Evolutionary conservation across 2,113 vertebrate species (phyloP), one percentile per base, ranked within the genome.

Genomic region (Lepus americanus): DNA sequence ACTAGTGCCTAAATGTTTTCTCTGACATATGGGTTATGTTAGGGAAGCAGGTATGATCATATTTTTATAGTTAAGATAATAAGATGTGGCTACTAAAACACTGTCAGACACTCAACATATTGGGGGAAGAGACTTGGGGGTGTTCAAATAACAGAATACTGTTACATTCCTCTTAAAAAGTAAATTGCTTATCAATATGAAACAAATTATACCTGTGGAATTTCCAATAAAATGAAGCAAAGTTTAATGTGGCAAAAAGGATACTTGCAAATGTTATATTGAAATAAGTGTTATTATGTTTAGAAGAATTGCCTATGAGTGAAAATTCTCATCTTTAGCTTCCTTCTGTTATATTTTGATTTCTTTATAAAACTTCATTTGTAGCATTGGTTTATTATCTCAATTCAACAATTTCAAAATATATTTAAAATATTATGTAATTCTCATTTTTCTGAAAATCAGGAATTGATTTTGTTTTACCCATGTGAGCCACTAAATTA

Each of bases 391-490:
- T 9, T 83, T 81, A 83, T 11, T 33, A 23, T n/a, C 9, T n/a
- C 10, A 69, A 6, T 39, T 88, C 96, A 53, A 14, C 80, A 16
- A 39, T 84, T 84, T 79, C 31, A 59, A 55, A 69, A 4, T 23
- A 63, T 86, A 55, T 83, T 39, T 31, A 95, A 95, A 87, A 93
- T 53, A 64, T 81, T 87, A 67, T 39, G 63, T 3, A 87, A 93
- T 85, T 88, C 7, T 90, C 82, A 53, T 36, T 97, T 95, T 97
- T 91, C 22, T 89, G 29, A 81, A 91, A 77, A 89, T 88, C 89
- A 92, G 39, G 3, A 87, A 76, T 86, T 92, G 31, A 78, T 61
- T 95, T 94, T 94, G 17, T 77, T 89, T 73, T 90, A 51, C 8
- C 1, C 53, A 36, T 29, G 79, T 55, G 67, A 95, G 87, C 70